Base-by-base conservation (phyloP, 1,140 invertebrate species). In the Penaeus japonicus region DNA sequence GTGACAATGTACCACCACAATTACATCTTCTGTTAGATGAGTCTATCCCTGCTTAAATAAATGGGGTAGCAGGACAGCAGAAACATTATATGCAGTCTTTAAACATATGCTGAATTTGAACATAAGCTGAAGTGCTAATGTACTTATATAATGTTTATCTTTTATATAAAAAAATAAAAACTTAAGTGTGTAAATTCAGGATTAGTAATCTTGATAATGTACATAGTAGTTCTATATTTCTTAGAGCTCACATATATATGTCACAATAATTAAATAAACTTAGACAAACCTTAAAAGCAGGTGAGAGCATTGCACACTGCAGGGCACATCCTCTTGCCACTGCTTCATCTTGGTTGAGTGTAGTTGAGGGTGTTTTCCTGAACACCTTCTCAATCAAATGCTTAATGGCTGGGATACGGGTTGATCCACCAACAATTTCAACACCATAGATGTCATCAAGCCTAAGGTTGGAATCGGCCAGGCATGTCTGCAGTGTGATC, bases 341-440 rank as follows among this genome's bases (percentile, higher is more conserved):
- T 39, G 98, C 97, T 93, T 99, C 99, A 93, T 99, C 99, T 92
- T 99, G 96, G 93, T 99, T 99, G 39, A 99, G 93, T 22, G 99
- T 99, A 1, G 98, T 99, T 65, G 97, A 98, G 24, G 97, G 95
- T 78, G 95, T 94, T 91, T 97, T 97, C 24, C 95, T 95, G 92
- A 98, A 98, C 30, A 93, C 95, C 92, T 96, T 95, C 92, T 97
- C 96, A 88, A 99, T 96, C 15, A 98, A 91, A 53, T 94, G 93
- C 93, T 99, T 99, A 27, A 99, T 96, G 2, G 96, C 95, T 24
- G 99, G 99, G 92, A 99, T 96, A 91, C 99, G 95, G 62, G 96
- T 96, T 15, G 97, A 98, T 57, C 99, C 99, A 89, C 99, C 99
- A 62, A 99, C 97, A 90, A 99, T 95, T 93, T 99, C 99, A 22